Percentiles rank a stretch among this genome's conserved stretches.
These are phyloP conservation scores for Caenorhabditis sp. DNA, from an alignment of 2,888 invertebrate genomes.

Conservation along the genomic window DNA sequence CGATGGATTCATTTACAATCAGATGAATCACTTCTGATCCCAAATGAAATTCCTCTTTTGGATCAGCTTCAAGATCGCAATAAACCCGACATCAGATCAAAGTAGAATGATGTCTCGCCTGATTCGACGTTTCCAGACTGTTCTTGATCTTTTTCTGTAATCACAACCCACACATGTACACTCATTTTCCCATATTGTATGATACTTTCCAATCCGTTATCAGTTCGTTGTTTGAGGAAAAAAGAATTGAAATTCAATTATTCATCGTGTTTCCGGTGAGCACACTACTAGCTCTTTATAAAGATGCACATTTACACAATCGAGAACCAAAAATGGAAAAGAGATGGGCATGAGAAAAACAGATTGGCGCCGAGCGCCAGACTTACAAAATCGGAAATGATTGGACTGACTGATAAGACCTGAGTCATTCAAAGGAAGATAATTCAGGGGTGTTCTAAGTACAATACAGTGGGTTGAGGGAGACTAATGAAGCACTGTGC, in stretches of 20 bases:
- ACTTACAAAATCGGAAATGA: conserved; percentile 58
- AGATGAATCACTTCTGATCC: too few species aligned
- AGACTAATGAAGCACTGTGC: conserved; percentile 19
- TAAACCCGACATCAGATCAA: too few species aligned
- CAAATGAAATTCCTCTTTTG: too few species aligned
- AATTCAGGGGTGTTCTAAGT: conserved; percentile 7
- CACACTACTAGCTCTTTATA: conserved; percentile 28
- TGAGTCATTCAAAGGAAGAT: conserved; percentile 43
- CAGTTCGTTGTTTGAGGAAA: conserved; percentile 27
- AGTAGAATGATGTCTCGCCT: too few species aligned
- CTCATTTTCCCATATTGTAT: conserved; percentile 7
- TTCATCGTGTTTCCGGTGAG: conserved; percentile 58
- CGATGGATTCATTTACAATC: too few species aligned
- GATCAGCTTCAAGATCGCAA: too few species aligned
- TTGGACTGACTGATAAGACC: conserved; percentile 19
- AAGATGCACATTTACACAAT: conserved; percentile 9
- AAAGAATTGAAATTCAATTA: conserved; percentile 25
- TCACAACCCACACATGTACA: not conserved
- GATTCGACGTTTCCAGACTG: not conserved
- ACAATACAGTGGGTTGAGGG: conserved; percentile 43
- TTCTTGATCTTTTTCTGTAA: conserved; percentile 1
- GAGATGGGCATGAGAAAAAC: conserved; percentile 4
- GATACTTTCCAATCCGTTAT: conserved; percentile 20
- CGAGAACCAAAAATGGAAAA: not conserved
- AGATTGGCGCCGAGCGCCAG: conserved; percentile 30